Evolutionary conservation across 2,797 vertebrate species (phyloP).

Genomic region (Phalanger gymnotis): DNA sequence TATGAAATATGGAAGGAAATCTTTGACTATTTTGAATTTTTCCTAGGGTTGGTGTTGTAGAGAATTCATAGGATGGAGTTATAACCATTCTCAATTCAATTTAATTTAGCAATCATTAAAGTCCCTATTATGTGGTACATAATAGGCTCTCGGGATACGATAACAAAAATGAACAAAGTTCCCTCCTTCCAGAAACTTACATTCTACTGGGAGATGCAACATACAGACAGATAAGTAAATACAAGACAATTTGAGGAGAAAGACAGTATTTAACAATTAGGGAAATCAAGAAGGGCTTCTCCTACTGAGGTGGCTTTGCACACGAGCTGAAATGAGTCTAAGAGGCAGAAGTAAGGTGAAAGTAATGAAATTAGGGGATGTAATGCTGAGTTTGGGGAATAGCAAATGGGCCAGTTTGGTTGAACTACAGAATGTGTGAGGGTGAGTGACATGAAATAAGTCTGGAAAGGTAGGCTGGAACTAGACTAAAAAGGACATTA

Average conservation of each 20-base stretch:
- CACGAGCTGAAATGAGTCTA: background rate
- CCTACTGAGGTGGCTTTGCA: background rate
- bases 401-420: background rate
- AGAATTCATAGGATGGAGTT: background rate
- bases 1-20: background rate
- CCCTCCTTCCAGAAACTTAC: background rate
- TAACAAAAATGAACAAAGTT: background rate
- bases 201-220: background rate
- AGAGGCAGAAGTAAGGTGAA: background rate
- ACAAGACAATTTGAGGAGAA: background rate
- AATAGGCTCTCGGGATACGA: background rate
- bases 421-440: background rate
- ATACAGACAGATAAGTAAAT: background rate
- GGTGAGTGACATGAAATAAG: background rate
- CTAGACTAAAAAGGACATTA: background rate
- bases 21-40: background rate
- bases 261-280: background rate
- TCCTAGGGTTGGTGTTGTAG: background rate
- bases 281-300: background rate
- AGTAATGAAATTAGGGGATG: background rate
- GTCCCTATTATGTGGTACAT: background rate
- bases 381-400: background rate
- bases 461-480: background rate
- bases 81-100: background rate
- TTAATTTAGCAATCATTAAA: background rate